These are phyloP conservation scores for Baccha elongata DNA, from an alignment of 2,888 invertebrate genomes.

Conservation along the genomic window DNA sequence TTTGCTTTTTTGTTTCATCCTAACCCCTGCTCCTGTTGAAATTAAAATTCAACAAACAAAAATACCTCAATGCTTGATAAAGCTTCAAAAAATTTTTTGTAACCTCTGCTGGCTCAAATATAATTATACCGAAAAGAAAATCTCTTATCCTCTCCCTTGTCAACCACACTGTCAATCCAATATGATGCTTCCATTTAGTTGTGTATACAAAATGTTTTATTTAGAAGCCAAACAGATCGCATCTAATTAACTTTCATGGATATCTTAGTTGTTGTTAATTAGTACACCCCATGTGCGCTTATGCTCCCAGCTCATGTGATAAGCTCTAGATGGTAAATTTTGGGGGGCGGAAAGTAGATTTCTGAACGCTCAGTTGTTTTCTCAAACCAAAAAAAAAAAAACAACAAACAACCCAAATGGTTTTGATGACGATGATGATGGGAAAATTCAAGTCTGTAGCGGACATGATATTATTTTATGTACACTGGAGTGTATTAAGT, in stretches of 20 bases:
- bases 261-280: constrained; percentile 64
- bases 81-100: too few relatives aligned
- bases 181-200: background rate
- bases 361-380: background rate
- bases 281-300: constrained; percentile 53
- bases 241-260: constrained; percentile 64
- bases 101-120: background rate
- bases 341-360: too few relatives aligned
- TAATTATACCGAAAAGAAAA: background rate
- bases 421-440: constrained; percentile 10
- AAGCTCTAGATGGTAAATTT: constrained; percentile 47
- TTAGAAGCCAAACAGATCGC: constrained; percentile 50
- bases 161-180: constrained; percentile 20
- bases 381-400: background rate
- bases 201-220: constrained; percentile 9
- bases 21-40: too few relatives aligned
- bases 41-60: too few relatives aligned
- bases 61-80: too few relatives aligned
- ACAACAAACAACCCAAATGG: constrained; percentile 7
- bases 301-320: constrained; percentile 30
- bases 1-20: too few relatives aligned
- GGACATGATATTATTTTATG: constrained; percentile 49
- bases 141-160: background rate
- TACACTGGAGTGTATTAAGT: background rate
- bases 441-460: constrained; percentile 43